phyloP scores from a whole-genome alignment of 2,797 vertebrate genomes.

The Pseudomugil tenellus region DNA sequence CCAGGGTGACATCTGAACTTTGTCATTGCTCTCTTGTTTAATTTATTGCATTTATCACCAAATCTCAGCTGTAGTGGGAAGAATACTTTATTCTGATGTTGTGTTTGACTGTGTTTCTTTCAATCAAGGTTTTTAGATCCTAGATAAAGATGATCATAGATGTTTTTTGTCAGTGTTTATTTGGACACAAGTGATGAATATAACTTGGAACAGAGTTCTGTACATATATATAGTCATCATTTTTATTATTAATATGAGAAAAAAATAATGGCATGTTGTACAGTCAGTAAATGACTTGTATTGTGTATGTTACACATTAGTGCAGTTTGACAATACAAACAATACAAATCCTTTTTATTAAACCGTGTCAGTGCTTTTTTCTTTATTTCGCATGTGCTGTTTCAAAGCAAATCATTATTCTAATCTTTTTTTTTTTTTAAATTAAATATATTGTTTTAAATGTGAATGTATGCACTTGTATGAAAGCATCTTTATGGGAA shows the following conservation, averaged over 20 bases:
- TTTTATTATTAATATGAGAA: slow-evolving; percentile 71
- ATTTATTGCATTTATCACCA: slow-evolving; percentile 78
- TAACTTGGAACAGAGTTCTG: slow-evolving; percentile 76
- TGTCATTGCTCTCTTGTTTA: slow-evolving; percentile 65
- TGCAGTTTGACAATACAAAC: slow-evolving; percentile 90
- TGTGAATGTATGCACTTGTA: slow-evolving; percentile 5
- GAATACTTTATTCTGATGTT: slow-evolving; percentile 65
- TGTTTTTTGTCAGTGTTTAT: slow-evolving; percentile 78
- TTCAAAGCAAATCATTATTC: slow-evolving; percentile 8
- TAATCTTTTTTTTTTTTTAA: too few species aligned
- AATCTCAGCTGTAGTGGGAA: slow-evolving; percentile 58
- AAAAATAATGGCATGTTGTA: slow-evolving; percentile 83
- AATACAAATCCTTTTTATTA: slow-evolving; percentile 87
- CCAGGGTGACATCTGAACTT: slow-evolving; percentile 65
- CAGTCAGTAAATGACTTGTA: slow-evolving; percentile 94
- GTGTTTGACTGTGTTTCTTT: slow-evolving; percentile 78
- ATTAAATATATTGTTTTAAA: slow-evolving; percentile 1
- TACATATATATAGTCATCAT: slow-evolving; percentile 76
- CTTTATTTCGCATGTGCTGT: slow-evolving; percentile 20
- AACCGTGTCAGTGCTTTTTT: slow-evolving; percentile 67
- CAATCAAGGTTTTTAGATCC: slow-evolving; percentile 67
- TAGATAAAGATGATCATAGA: slow-evolving; percentile 67
- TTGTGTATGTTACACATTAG: slow-evolving; percentile 99
- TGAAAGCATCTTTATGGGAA: slow-evolving; percentile 4
- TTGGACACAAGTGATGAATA: slow-evolving; percentile 66